Conservation (phyloP, 2,113 vertebrate species). For the Argyrosomus japonicus region DNA sequence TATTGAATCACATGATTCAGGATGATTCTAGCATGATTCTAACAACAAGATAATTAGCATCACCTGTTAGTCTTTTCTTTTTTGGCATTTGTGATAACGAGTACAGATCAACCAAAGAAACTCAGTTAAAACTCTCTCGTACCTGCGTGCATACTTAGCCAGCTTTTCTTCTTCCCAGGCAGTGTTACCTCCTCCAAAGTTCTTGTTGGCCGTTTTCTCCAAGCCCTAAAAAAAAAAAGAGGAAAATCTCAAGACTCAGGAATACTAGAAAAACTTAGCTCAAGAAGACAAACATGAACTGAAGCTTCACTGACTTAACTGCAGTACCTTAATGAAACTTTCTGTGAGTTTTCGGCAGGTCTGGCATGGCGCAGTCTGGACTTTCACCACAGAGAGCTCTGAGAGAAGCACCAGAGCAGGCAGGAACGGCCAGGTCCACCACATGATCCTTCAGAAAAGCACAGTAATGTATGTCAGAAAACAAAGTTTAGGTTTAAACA, state of each 20-base stretch:
- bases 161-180: constrained; percentile 98
- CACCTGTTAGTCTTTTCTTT: not conserved
- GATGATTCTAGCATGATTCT: not conserved
- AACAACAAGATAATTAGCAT: not conserved
- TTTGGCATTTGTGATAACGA: not conserved
- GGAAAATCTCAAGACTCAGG: not conserved
- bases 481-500: not conserved
- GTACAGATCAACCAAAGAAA: not conserved
- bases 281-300: not conserved
- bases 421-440: constrained; percentile 74
- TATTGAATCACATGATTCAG: not conserved
- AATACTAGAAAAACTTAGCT: not conserved
- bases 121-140: constrained; percentile 6
- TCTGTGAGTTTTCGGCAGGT: constrained; percentile 89
- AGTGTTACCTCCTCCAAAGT: constrained; percentile 97
- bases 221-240: constrained; percentile 85
- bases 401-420: constrained; percentile 79
- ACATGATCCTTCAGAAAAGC: constrained; percentile 74
- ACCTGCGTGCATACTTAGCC: constrained; percentile 96
- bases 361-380: constrained; percentile 89
- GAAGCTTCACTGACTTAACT: not conserved
- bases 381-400: constrained; percentile 75
- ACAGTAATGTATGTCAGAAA: not conserved
- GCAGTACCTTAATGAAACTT: constrained; percentile 89
- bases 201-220: constrained; percentile 92